Percentiles rank a stretch among this genome's conserved stretches.
phyloP scores from a whole-genome alignment of 1,140 invertebrate species.

The Spodoptera litura region DNA sequence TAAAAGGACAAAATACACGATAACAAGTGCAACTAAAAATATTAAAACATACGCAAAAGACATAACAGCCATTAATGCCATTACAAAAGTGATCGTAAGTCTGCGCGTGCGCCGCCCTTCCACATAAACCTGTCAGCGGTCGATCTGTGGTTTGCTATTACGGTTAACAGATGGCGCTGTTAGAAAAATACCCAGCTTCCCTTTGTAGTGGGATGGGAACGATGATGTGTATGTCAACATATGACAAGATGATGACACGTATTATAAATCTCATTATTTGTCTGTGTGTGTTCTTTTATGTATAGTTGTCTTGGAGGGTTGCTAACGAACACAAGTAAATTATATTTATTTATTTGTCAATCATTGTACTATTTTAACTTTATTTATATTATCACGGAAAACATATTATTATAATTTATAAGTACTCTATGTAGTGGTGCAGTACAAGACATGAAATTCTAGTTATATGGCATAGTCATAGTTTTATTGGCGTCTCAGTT shows the following conservation, averaged over 20 bases:
- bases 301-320: neutral
- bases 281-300: slow-evolving; percentile 14
- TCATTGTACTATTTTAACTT: too few species aligned
- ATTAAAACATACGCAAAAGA: slow-evolving; percentile 21
- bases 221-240: slow-evolving; percentile 37
- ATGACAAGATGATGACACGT: slow-evolving; percentile 41
- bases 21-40: neutral
- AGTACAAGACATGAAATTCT: too few species aligned
- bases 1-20: too few species aligned
- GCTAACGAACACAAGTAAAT: too few species aligned
- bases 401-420: too few species aligned
- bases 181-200: slow-evolving; percentile 39
- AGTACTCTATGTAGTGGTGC: too few species aligned
- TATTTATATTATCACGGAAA: too few species aligned
- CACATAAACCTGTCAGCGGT: slow-evolving; percentile 45
- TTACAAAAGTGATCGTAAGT: slow-evolving; percentile 43
- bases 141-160: slow-evolving; percentile 43
- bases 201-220: slow-evolving; percentile 37
- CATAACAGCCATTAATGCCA: slow-evolving; percentile 32
- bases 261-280: slow-evolving; percentile 37
- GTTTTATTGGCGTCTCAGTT: too few species aligned
- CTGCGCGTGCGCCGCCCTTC: slow-evolving; percentile 33
- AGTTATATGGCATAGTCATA: too few species aligned
- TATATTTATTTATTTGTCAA: neutral
- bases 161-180: slow-evolving; percentile 48